Conservation (phyloP, 1,140 invertebrate species). For the Aphaenogaster floridana region DNA sequence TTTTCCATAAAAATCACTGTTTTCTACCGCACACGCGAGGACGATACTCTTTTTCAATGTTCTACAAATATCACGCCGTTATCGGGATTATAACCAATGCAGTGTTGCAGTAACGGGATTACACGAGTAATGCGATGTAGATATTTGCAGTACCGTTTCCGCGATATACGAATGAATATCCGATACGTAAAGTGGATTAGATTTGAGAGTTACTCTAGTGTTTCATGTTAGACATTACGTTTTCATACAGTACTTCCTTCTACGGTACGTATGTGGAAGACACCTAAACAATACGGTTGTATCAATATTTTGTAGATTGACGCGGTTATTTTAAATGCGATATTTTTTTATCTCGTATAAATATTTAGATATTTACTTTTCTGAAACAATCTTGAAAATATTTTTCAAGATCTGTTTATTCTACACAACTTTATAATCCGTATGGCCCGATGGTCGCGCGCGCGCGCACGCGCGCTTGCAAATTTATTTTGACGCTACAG, state of each 20-base stretch:
- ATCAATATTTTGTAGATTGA: slow-evolving; percentile 17
- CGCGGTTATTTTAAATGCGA: slow-evolving; percentile 3
- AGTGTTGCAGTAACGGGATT: slow-evolving; percentile 39
- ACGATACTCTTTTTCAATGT: slow-evolving; percentile 43
- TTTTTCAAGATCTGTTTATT: slow-evolving; percentile 19
- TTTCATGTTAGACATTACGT: background rate
- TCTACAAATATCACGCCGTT: slow-evolving; percentile 29
- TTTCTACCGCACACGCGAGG: background rate
- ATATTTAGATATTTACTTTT: slow-evolving; percentile 22
- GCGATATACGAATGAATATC: slow-evolving; percentile 7
- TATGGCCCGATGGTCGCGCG: background rate
- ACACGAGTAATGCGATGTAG: slow-evolving; percentile 22
- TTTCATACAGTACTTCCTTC: slow-evolving; percentile 1
- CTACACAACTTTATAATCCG: background rate
- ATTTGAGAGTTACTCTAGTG: background rate
- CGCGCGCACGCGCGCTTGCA: slow-evolving; percentile 6
- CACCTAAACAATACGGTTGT: background rate
- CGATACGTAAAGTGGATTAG: slow-evolving; percentile 23
- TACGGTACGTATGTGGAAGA: background rate
- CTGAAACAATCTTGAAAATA: slow-evolving; percentile 12
- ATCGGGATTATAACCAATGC: slow-evolving; percentile 31
- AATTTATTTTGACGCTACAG: slow-evolving; percentile 64
- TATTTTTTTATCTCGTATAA: slow-evolving; percentile 15
- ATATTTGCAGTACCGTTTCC: slow-evolving; percentile 15
- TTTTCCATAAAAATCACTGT: slow-evolving; percentile 41